A percentile compares a stretch with the other conserved stretches of the same genome.
These are phyloP conservation scores for Rhopalosiphum padi DNA, from an alignment of 1,140 invertebrate genomes.

Conservation along the genomic window DNA sequence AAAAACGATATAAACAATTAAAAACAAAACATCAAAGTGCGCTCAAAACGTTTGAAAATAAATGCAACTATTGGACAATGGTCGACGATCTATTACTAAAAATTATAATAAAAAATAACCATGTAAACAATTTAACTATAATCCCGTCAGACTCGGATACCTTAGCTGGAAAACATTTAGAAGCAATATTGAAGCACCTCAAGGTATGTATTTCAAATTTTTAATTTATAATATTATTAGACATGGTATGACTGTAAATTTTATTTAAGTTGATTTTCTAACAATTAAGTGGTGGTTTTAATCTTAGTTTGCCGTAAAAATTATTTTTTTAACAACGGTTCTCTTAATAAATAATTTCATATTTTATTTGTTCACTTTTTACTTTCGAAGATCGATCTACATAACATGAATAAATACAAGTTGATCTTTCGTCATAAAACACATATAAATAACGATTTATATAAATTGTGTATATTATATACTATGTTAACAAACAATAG, in stretches of 20 bases:
- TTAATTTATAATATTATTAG: neutral
- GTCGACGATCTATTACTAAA: slow-evolving; percentile 22
- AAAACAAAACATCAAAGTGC: neutral
- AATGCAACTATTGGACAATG: slow-evolving; percentile 24
- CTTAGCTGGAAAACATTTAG: neutral
- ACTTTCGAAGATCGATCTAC: neutral
- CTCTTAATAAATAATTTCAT: neutral
- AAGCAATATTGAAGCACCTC: slow-evolving; percentile 14
- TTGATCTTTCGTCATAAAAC: neutral
- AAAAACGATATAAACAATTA: slow-evolving; percentile 44
- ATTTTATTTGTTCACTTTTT: neutral
- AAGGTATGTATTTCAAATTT: slow-evolving; percentile 29
- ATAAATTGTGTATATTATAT: neutral
- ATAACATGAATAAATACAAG: neutral
- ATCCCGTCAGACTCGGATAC: neutral
- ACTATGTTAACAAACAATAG: neutral
- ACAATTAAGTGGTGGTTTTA: neutral
- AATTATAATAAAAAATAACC: neutral
- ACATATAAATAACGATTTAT: neutral
- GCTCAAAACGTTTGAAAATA: slow-evolving; percentile 6
- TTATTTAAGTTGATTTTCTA: neutral
- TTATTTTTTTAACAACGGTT: neutral
- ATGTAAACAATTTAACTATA: neutral
- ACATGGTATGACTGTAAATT: neutral
- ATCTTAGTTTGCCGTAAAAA: neutral